These are phyloP conservation scores for Lithobates sylvaticus DNA, from an alignment of 2,797 vertebrate species.

Conservation along the genomic window DNA sequence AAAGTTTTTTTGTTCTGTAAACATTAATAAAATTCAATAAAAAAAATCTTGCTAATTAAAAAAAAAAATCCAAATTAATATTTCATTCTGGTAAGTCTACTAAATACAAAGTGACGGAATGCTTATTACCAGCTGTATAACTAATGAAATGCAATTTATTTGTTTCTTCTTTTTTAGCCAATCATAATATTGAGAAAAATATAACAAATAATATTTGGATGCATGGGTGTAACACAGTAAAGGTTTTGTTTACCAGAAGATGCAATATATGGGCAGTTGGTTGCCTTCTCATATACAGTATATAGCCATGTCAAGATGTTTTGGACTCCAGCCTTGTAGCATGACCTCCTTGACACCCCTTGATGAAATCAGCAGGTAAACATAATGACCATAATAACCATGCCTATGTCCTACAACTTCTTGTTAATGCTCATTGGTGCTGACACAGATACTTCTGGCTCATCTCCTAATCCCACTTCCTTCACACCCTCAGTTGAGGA, in stretches of 20 bases:
- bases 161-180: too few relatives aligned
- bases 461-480: conserved; percentile 60
- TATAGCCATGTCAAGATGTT: background rate
- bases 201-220: background rate
- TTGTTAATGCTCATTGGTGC: conserved; percentile 50
- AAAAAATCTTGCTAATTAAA: too few relatives aligned
- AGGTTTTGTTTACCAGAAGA: background rate
- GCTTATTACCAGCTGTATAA: too few relatives aligned
- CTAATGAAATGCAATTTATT: too few relatives aligned
- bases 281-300: background rate
- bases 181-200: background rate
- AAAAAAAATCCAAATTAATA: too few relatives aligned
- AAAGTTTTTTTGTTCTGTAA: too few relatives aligned
- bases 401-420: conserved; percentile 31
- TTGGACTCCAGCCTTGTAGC: background rate
- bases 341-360: conserved; percentile 13
- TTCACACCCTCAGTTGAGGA: conserved; percentile 43
- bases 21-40: too few relatives aligned
- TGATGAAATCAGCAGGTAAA: conserved; percentile 5
- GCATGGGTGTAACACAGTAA: background rate
- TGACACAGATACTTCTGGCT: conserved; percentile 61
- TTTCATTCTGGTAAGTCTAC: too few relatives aligned
- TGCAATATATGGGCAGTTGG: background rate
- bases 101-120: too few relatives aligned
- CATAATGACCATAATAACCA: conserved; percentile 9